Conservation (phyloP, 2,888 invertebrate genomes). For the Exocentrus adspersus region DNA sequence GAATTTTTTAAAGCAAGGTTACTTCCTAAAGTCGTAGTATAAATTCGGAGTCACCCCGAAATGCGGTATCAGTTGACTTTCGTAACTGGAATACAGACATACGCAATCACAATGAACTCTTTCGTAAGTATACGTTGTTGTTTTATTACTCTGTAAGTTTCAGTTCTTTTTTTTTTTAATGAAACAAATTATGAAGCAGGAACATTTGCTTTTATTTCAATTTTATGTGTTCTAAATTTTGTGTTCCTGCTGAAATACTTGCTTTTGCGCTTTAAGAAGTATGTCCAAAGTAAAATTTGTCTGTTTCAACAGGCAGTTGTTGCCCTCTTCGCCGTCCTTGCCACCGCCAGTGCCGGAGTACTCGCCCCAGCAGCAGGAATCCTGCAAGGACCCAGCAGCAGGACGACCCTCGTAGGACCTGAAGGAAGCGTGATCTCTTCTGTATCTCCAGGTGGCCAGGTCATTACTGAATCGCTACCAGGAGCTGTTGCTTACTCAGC, state of each 20-base stretch:
- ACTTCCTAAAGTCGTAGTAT: neutral
- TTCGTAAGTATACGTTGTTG: neutral
- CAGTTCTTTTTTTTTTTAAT: no score
- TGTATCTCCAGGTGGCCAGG: constrained; percentile 50
- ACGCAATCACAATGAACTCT: neutral
- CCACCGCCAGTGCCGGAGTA: constrained; percentile 40
- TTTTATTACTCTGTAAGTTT: no score
- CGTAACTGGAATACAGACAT: neutral
- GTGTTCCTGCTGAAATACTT: no score
- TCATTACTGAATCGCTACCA: constrained; percentile 46
- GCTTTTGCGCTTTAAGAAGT: no score
- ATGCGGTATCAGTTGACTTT: constrained; percentile 4
- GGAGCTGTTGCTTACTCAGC: constrained; percentile 40
- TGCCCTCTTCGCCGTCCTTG: constrained; percentile 49
- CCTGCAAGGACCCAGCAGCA: constrained; percentile 53
- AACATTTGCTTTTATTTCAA: no score
- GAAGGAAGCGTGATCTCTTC: constrained; percentile 53
- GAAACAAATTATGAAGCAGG: no score
- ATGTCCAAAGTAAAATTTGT: no score
- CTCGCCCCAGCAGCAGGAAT: constrained; percentile 44
- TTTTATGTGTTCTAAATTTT: no score
- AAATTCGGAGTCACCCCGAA: neutral
- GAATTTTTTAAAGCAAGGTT: neutral
- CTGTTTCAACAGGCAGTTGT: constrained; percentile 40
- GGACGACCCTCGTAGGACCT: constrained; percentile 49